phyloP scores from a whole-genome alignment of 2,888 invertebrate genomes.

The Sthenelais limicola region DNA sequence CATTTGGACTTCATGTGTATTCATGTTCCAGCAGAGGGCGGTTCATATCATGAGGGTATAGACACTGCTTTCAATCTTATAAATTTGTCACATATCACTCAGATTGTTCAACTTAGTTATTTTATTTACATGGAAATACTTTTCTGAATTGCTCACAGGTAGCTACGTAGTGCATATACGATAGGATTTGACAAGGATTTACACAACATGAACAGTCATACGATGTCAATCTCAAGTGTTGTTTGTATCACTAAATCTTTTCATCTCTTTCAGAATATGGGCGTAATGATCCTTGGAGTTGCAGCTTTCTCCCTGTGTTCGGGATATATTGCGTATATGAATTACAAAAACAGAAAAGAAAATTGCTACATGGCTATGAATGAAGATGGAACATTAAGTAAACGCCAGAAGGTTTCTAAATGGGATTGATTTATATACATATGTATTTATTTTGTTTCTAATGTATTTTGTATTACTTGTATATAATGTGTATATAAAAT shows the following conservation, averaged over 20 bases:
- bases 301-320: slow-evolving; percentile 81
- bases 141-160: too few species aligned
- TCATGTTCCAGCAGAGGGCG: background rate
- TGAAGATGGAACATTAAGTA: slow-evolving; percentile 78
- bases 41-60: background rate
- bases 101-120: background rate
- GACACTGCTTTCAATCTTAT: background rate
- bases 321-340: slow-evolving; percentile 89
- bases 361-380: slow-evolving; percentile 86
- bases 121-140: background rate
- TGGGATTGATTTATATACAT: slow-evolving; percentile 66
- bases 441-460: slow-evolving; percentile 45
- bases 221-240: too few species aligned
- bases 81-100: background rate
- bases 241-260: too few species aligned
- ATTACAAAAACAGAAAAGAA: slow-evolving; percentile 79
- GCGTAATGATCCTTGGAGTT: slow-evolving; percentile 86
- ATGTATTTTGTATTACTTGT: too few species aligned
- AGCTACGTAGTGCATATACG: too few species aligned
- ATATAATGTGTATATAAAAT: too few species aligned
- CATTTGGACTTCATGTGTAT: background rate
- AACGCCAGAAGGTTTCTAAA: slow-evolving; percentile 66
- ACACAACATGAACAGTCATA: too few species aligned
- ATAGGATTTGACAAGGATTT: too few species aligned
- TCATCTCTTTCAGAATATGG: slow-evolving; percentile 81